A percentile compares a stretch with the other conserved stretches of the same genome.
phyloP scores from a whole-genome alignment of 2,888 invertebrate species.

The Hirtodrosophila confusa region DNA sequence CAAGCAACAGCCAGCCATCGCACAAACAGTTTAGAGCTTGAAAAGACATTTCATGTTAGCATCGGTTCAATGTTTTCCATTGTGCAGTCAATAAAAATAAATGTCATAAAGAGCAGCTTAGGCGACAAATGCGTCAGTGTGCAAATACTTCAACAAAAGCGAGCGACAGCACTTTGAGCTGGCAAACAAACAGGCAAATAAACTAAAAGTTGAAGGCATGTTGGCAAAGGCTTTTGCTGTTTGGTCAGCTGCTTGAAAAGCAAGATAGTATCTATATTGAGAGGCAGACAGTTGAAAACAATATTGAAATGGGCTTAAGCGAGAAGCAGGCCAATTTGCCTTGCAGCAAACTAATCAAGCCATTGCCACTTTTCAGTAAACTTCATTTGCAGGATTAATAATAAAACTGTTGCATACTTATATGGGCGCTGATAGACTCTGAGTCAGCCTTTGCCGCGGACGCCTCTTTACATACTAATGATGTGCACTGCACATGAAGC shows the following conservation, averaged over 20 bases:
- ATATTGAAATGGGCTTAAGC: too few relatives aligned
- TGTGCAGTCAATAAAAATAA: slow-evolving; percentile 75
- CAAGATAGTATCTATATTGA: too few relatives aligned
- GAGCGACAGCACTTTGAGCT: slow-evolving; percentile 40
- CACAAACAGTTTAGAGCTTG: slow-evolving; percentile 53
- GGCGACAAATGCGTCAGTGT: slow-evolving; percentile 52
- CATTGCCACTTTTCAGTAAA: slow-evolving; percentile 51
- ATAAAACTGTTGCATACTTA: slow-evolving; percentile 62
- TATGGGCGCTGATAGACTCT: slow-evolving; percentile 6
- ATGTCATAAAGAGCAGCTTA: slow-evolving; percentile 75
- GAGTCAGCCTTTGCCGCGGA: slow-evolving; percentile 9
- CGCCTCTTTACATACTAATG: slow-evolving; percentile 70
- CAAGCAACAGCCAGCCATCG: slow-evolving; percentile 11
- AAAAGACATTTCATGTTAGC: slow-evolving; percentile 46
- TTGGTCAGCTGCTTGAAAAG: slow-evolving; percentile 28
- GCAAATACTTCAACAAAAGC: slow-evolving; percentile 32
- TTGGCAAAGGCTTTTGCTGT: slow-evolving; percentile 24
- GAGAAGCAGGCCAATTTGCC: slow-evolving; percentile 27
- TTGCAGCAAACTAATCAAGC: slow-evolving; percentile 54
- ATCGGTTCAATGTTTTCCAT: slow-evolving; percentile 34
- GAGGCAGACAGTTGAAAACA: too few relatives aligned
- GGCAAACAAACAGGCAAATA: slow-evolving; percentile 40
- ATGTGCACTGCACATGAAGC: slow-evolving; percentile 72
- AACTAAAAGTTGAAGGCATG: slow-evolving; percentile 2
- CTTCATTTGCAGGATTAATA: slow-evolving; percentile 57